phyloP scores from a whole-genome alignment of 1,140 invertebrate species.

The Euwallacea similis region DNA sequence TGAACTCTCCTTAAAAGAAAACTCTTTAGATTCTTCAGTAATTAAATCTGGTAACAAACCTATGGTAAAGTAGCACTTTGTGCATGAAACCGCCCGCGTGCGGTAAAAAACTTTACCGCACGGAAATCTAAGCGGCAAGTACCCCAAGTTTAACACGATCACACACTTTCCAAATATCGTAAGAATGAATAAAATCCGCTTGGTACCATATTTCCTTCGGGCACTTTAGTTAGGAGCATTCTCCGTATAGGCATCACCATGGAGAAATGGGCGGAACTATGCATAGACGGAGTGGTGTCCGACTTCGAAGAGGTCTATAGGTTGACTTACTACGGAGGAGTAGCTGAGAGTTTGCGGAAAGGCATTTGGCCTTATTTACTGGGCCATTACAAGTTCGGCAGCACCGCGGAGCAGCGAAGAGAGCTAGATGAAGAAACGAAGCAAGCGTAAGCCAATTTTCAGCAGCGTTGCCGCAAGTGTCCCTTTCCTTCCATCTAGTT shows the following conservation, averaged over 20 bases:
- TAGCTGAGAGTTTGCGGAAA: slow-evolving; percentile 75
- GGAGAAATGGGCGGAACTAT: slow-evolving; percentile 68
- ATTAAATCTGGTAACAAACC: neutral
- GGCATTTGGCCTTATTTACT: slow-evolving; percentile 91
- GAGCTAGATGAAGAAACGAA: slow-evolving; percentile 69
- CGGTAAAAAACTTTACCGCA: no score
- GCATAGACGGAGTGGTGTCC: slow-evolving; percentile 61
- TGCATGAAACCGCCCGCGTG: no score
- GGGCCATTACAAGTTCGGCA: slow-evolving; percentile 83
- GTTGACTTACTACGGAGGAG: slow-evolving; percentile 84
- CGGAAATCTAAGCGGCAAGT: no score
- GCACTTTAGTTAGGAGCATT: no score
- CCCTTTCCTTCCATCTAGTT: slow-evolving; percentile 50
- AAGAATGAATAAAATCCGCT: no score
- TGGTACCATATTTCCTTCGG: no score
- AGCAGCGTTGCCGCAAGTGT: neutral
- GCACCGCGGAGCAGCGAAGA: slow-evolving; percentile 67
- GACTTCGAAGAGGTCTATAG: slow-evolving; percentile 76
- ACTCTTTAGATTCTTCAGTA: neutral
- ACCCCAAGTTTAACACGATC: no score
- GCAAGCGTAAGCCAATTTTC: slow-evolving; percentile 55
- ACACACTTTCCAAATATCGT: no score
- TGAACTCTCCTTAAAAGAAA: no score
- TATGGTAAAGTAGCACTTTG: neutral
- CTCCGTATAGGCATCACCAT: slow-evolving; percentile 63